A percentile compares a stretch with the other conserved stretches of the same genome.
Evolutionary conservation across 2,113 vertebrate species (phyloP).

Genomic region (Laticauda laticaudata): DNA sequence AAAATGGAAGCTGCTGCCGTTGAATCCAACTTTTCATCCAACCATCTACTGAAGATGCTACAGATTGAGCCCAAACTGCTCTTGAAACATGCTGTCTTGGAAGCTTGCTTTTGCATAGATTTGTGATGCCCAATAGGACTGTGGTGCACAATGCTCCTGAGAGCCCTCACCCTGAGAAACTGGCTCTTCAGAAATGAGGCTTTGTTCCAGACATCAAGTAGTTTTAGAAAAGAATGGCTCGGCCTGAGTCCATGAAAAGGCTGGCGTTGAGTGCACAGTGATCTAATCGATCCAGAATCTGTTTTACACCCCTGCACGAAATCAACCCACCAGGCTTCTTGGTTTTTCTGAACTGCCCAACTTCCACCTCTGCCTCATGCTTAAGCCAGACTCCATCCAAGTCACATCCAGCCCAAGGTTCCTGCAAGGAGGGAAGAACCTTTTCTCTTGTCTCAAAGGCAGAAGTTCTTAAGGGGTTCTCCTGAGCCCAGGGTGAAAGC

Average conservation of each 20-base stretch:
- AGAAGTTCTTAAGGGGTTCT: background rate
- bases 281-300: background rate
- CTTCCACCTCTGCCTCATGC: background rate
- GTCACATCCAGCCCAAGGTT: background rate
- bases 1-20: background rate
- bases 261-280: background rate
- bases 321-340: background rate
- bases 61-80: background rate
- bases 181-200: background rate
- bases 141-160: background rate
- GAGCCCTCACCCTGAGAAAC: background rate
- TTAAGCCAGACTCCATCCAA: background rate
- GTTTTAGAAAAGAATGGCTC: background rate
- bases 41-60: background rate
- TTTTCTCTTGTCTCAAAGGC: background rate
- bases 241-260: background rate
- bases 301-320: background rate
- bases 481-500: background rate
- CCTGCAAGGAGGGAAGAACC: background rate
- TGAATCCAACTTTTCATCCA: background rate
- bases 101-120: background rate
- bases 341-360: background rate
- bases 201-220: background rate
- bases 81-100: background rate
- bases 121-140: background rate